Evolutionary conservation across 2,113 vertebrate species (phyloP), one percentile per base, ranked within the genome.

Genomic region (Pycnonotus jocosus): DNA sequence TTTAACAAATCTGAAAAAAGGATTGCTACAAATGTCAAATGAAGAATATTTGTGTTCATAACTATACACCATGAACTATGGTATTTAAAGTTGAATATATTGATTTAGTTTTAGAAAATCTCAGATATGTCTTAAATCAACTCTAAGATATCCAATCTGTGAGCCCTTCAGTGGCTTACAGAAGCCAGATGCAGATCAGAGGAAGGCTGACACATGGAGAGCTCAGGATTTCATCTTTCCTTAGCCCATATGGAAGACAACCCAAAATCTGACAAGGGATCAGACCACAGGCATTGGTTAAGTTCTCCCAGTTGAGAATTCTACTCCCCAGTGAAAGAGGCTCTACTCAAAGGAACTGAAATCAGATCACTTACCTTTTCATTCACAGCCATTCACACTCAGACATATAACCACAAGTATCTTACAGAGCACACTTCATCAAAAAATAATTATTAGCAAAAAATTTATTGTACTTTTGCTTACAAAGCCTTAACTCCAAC

Each of bases 401-500:
- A 89, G 10, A 58, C 8, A 28, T n/a, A 50, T 3, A 82, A 21
- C 47, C 69, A 79, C 37, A 64, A 44, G 10, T 40, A 23, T 19
- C 57, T 47, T 23, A 71, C 13, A 73, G 15, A 56, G 37, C 11
- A 64, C 25, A 57, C n/a, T 58, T 50, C 2, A 54, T 61, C 60
- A 94, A 82, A 84, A 79, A 31, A 30, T 18, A 69, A 92, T 42
- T 25, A 81, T 71, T 94, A 95, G 87, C 82, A 96, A 96, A 96
- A 96, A 92, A 51, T 17, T 90, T 95, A 93, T 89, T 96, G 88
- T 64, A 60, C 44, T 92, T 95, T 48, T 73, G 50, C 72, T 81
- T 90, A 94, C 91, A 96, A 95, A 86, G 71, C 79, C 50, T 62
- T 38, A 84, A 81, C 40, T 81, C 51, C 70, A 96, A 90, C 88